phyloP scores from a whole-genome alignment of 2,797 vertebrate genomes.

The Poecilia picta region DNA sequence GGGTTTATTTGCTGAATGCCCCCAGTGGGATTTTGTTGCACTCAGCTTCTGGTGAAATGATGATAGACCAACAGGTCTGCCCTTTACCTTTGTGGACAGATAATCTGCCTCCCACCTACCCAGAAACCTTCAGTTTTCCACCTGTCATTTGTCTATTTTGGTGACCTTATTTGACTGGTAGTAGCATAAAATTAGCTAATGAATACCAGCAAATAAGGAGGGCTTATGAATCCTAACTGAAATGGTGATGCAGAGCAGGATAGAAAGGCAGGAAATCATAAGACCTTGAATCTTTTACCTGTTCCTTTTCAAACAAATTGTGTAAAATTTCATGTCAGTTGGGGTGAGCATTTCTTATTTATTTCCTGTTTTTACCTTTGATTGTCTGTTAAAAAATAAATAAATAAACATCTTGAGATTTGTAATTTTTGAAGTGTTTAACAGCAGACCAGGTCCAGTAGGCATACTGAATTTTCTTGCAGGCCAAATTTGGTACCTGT shows the following conservation, averaged over 20 bases:
- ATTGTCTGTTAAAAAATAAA: too few species aligned
- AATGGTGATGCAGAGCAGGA: too few species aligned
- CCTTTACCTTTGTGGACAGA: background rate
- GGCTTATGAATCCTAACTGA: background rate
- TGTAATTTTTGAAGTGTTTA: background rate
- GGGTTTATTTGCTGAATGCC: conserved; percentile 9
- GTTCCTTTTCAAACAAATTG: too few species aligned
- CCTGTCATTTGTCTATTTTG: background rate
- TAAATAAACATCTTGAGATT: background rate
- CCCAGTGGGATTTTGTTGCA: conserved; percentile 16
- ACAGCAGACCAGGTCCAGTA: background rate
- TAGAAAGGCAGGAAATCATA: too few species aligned
- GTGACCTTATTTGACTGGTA: background rate
- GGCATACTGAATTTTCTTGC: background rate
- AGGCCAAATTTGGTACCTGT: background rate
- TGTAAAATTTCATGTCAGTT: too few species aligned
- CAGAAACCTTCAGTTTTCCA: background rate
- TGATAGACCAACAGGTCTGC: conserved; percentile 6
- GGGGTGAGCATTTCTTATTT: too few species aligned
- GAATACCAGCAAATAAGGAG: background rate
- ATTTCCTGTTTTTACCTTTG: too few species aligned
- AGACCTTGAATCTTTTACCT: too few species aligned
- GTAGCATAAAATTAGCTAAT: background rate
- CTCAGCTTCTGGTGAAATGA: conserved; percentile 23
- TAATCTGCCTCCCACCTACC: background rate